A percentile compares a stretch with the other conserved stretches of the same genome.
Evolutionary conservation across 2,888 invertebrate species (phyloP).

Genomic region (Himalopsyche tibetana): DNA sequence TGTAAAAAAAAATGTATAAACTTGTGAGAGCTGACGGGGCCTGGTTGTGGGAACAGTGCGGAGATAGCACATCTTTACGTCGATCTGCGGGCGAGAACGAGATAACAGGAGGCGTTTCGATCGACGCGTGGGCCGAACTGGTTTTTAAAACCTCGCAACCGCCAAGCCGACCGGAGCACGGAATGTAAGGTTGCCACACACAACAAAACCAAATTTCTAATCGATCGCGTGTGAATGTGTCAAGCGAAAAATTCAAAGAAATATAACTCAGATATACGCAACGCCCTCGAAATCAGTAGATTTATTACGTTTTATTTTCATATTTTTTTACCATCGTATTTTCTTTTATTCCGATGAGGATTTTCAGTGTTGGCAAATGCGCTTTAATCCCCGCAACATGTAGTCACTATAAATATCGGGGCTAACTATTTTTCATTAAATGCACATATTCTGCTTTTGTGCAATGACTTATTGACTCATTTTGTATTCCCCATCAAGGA

Average conservation of each 20-base stretch:
- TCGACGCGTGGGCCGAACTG: slow-evolving; percentile 61
- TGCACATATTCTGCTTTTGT: too few species aligned
- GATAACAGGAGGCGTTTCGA: slow-evolving; percentile 44
- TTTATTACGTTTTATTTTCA: neutral
- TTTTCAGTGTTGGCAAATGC: neutral
- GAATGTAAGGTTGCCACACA: slow-evolving; percentile 62
- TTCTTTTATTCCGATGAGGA: neutral
- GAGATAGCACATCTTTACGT: slow-evolving; percentile 41
- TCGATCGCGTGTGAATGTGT: slow-evolving; percentile 43
- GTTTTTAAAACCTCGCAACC: slow-evolving; percentile 63
- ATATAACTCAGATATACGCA: slow-evolving; percentile 5
- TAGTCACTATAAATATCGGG: too few species aligned
- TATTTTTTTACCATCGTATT: neutral
- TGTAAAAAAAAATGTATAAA: slow-evolving; percentile 31
- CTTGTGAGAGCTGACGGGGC: slow-evolving; percentile 36
- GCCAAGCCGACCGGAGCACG: slow-evolving; percentile 53
- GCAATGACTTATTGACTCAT: too few species aligned
- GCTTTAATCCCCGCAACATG: neutral
- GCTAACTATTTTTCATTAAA: too few species aligned
- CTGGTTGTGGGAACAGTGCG: slow-evolving; percentile 39
- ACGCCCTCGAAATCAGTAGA: slow-evolving; percentile 2
- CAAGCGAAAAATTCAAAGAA: slow-evolving; percentile 31
- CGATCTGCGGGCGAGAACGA: slow-evolving; percentile 29
- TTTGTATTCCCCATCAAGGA: too few species aligned
- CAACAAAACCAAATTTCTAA: slow-evolving; percentile 42